Base-by-base conservation (phyloP, 2,113 vertebrate genomes). In the Engystomops pustulosus region DNA sequence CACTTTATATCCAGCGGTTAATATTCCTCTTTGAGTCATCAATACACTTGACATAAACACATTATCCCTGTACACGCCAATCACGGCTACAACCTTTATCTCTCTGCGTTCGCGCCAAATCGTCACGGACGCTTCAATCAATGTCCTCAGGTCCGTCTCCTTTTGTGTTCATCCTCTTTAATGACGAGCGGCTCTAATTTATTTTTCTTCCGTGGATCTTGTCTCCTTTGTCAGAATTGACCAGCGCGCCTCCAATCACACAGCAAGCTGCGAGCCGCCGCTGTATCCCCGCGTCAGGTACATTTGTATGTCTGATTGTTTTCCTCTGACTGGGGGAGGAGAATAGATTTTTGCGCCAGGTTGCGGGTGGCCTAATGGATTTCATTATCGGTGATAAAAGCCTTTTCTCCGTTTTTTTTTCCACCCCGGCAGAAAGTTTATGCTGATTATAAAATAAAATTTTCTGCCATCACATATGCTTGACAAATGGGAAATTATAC, bases 381-480 rank as follows among this genome's bases (percentile, higher is more conserved):
- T 80, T 80, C 62, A 80, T 80, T 80, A 51, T 65, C 62, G n/a
- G n/a, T 47, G 27, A 51, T 80, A 80, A 80, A 80, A 51, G 44
- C 17, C 4, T 14, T 77, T 36, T 36, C 4, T 20, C 18, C 9
- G 2, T 36, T 74, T n/a, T 27, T 27, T 23, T 69, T 70, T 41
- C 55, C 7, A 38, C 23, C 30, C 47, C 65, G 17, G 47, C 23
- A 14, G 65, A 49, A 36, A 53, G 67, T 81, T 81, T 81, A 55
- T 71, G 65, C 79, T 81, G 47, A 81, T 81, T 70, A 70, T 70
- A 70, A 71, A 55, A 81, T 71, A 81, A 71, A 51, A 81, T 38
- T 18, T 81, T 70, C 65, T 23, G 79, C 30, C 45, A 38, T 80
- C 62, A 23, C 51, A 53, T 53, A 25, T 17, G 65, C 67, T 41